Percentiles rank a stretch among this genome's conserved stretches.
Evolutionary conservation across 1,140 invertebrate genomes (phyloP).

Genomic region (Caenorhabditis briggsae): DNA sequence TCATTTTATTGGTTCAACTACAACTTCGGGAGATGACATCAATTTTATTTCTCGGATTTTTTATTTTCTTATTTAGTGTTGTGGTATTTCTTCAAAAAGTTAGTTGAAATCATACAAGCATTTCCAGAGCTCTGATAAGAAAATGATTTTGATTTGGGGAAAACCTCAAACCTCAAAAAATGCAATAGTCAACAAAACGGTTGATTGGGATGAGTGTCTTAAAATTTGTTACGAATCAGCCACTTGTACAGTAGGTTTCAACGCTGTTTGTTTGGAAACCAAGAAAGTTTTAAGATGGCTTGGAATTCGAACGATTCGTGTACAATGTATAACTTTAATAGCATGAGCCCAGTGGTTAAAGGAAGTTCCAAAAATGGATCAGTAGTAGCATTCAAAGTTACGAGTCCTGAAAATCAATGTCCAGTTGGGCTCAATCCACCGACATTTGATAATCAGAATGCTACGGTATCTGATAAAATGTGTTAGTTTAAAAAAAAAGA

Average conservation of each 20-base stretch:
- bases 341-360: neutral
- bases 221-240: neutral
- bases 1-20: too few relatives aligned
- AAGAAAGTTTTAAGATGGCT: neutral
- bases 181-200: neutral
- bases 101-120: neutral
- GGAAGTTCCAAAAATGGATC: neutral
- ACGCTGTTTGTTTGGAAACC: neutral
- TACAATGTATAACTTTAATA: neutral
- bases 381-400: conserved; percentile 8
- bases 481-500: neutral
- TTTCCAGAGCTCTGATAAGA: neutral
- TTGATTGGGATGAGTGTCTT: neutral
- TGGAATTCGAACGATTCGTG: neutral
- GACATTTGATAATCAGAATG: conserved; percentile 20
- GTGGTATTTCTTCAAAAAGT: neutral
- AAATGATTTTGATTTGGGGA: conserved; percentile 14
- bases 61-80: neutral
- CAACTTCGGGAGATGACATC: neutral
- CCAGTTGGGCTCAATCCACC: neutral
- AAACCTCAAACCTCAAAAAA: neutral
- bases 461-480: neutral
- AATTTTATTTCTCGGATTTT: neutral
- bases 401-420: neutral
- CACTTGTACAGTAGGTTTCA: neutral